Base-by-base conservation (phyloP, 1,140 invertebrate species). In the Planococcus citri region DNA sequence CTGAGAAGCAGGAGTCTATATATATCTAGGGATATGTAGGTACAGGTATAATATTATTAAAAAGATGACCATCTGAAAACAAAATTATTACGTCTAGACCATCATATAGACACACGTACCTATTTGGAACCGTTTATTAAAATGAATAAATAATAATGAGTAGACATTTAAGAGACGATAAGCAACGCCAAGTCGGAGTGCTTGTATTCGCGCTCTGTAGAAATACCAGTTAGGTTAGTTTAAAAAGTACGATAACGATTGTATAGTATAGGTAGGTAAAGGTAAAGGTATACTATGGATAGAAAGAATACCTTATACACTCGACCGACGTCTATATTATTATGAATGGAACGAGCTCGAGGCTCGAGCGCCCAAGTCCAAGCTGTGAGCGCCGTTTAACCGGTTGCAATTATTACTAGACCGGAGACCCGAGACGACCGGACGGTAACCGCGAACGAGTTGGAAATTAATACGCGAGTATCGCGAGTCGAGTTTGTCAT, bases 61-160 rank as follows among this genome's bases (percentile, higher is more conserved):
- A n/a, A n/a, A 64, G 60, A 64, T 64, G 60, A 64, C 60, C 21
- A 64, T 64, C 14, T 4, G 22, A 64, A 64, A 64, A 64, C 25
- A 64, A 27, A 64, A 64, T 64, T 64, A 64, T 64, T 64, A 64
- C 60, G 60, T 64, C 60, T 64, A 64, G 60, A 64, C 60, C 60
- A 64, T 64, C 60, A 64, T 58, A 58, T 24, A 64, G 22, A 64
- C 60, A 22, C 51, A 25, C 60, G 21, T 64, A n/a, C n/a, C n/a
- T n/a, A 64, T 64, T 64, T 64, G 8, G 22, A 64, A 64, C 60
- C 60, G 10, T 64, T 64, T 64, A 27, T 64, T 64, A 64, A 64
- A 64, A 25, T 27, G 60, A 64, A 64, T 64, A 64, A 64, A 64
- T 64, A 64, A 64, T 64, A 64, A 64, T 64, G 60, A 64, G 25